A percentile compares a stretch with the other conserved stretches of the same genome.
These are phyloP conservation scores for Amphipyra berbera DNA, from an alignment of 2,888 invertebrate species.

Conservation along the genomic window DNA sequence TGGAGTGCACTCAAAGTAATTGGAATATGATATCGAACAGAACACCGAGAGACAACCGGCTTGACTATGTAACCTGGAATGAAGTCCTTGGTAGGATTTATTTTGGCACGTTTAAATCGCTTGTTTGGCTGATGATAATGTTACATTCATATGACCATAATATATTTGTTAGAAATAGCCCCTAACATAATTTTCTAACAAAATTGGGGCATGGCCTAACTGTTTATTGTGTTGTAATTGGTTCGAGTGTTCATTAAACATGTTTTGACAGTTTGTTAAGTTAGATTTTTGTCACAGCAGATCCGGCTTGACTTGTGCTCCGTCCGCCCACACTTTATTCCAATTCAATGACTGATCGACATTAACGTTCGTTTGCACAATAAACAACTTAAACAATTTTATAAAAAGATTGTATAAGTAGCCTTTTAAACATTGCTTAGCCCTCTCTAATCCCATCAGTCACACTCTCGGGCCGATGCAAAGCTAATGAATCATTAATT, in stretches of 20 bases:
- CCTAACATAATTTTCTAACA: too few species aligned
- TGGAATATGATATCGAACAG: constrained; percentile 5
- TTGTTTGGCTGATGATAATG: too few species aligned
- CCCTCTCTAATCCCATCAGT: constrained; percentile 12
- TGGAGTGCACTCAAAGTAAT: constrained; percentile 31
- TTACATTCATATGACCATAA: too few species aligned
- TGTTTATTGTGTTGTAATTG: too few species aligned
- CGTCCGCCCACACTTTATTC: background rate
- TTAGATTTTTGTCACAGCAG: too few species aligned
- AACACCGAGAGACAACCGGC: background rate
- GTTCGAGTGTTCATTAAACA: too few species aligned
- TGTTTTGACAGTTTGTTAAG: background rate
- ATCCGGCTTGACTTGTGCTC: background rate
- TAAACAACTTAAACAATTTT: background rate
- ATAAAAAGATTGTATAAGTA: constrained; percentile 4
- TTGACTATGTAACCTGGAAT: background rate
- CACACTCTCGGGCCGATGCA: constrained; percentile 8
- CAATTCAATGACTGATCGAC: background rate
- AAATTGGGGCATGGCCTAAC: too few species aligned
- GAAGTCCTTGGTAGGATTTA: background rate
- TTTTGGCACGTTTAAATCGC: background rate
- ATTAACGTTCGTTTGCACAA: background rate
- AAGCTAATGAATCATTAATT: constrained; percentile 6
- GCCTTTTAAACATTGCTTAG: background rate
- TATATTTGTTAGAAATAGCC: too few species aligned